Conservation (phyloP, 1,140 invertebrate species). For the Asobara japonica region DNA sequence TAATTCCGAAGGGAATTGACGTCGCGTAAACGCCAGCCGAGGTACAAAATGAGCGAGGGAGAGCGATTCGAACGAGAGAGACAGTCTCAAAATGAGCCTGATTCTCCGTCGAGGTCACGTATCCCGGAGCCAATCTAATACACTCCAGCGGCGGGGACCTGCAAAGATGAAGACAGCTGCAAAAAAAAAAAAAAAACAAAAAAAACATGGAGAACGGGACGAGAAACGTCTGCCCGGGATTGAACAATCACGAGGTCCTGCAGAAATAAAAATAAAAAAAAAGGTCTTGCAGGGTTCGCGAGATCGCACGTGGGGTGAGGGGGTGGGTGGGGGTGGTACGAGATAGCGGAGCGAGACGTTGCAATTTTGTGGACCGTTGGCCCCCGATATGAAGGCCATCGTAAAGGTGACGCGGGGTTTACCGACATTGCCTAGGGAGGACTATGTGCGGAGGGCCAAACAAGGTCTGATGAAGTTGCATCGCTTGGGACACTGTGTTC, state of each 20-base stretch:
- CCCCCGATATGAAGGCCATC: slow-evolving; percentile 53
- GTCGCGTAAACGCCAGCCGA: not conserved
- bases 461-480: slow-evolving; percentile 25
- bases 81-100: slow-evolving; percentile 50
- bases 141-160: slow-evolving; percentile 42
- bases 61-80: not conserved
- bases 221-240: slow-evolving; percentile 41
- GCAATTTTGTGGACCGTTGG: slow-evolving; percentile 61
- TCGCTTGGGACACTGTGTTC: slow-evolving; percentile 18
- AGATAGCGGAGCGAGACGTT: slow-evolving; percentile 38
- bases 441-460: slow-evolving; percentile 31
- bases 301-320: not conserved
- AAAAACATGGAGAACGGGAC: slow-evolving; percentile 27
- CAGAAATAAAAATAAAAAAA: too few relatives aligned
- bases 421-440: slow-evolving; percentile 29
- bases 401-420: slow-evolving; percentile 39
- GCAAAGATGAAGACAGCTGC: slow-evolving; percentile 39
- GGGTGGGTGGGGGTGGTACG: not conserved
- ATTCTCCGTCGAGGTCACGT: slow-evolving; percentile 64
- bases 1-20: not conserved
- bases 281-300: slow-evolving; percentile 15
- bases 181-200: slow-evolving; percentile 19
- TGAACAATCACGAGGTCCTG: slow-evolving; percentile 42
- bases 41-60: not conserved
- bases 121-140: slow-evolving; percentile 64